Percentiles rank a stretch among this genome's conserved stretches.
These are phyloP conservation scores for Coreoperca whiteheadi DNA, from an alignment of 2,113 vertebrate genomes.

Conservation along the genomic window DNA sequence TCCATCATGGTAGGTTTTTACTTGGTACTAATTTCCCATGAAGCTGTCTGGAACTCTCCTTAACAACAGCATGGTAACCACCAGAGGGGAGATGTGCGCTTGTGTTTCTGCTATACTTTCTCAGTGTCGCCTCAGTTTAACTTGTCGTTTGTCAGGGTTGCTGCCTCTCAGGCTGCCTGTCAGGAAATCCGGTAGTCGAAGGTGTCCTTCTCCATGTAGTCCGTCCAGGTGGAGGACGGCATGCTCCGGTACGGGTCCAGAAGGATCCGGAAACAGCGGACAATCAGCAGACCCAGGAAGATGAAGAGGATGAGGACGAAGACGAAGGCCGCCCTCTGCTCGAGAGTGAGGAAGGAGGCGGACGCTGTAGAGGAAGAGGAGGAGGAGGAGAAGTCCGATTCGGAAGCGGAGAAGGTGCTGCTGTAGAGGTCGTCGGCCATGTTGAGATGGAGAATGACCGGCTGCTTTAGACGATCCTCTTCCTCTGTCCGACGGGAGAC, in stretches of 20 bases:
- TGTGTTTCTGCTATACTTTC: conserved; percentile 13
- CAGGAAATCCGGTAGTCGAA: conserved; percentile 86
- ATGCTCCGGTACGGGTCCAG: conserved; percentile 88
- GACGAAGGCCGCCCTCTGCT: conserved; percentile 85
- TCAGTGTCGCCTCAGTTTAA: conserved; percentile 33
- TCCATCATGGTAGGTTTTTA: background rate
- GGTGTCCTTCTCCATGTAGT: conserved; percentile 88
- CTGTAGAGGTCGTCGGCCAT: conserved; percentile 82
- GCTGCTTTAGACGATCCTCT: background rate
- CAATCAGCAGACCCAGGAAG: conserved; percentile 85
- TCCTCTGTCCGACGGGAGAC: background rate
- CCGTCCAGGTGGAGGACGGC: conserved; percentile 87
- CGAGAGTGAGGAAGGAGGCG: conserved; percentile 77
- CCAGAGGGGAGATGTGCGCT: conserved; percentile 8
- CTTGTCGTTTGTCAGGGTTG: conserved; percentile 12
- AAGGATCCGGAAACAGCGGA: conserved; percentile 87
- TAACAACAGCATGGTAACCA: background rate
- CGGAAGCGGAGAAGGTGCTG: conserved; percentile 81
- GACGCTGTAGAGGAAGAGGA: conserved; percentile 40
- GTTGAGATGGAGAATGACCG: conserved; percentile 18
- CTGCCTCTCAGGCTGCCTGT: conserved; percentile 76
- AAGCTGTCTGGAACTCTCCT: too few species aligned
- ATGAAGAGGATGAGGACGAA: conserved; percentile 87
- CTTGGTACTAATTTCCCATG: background rate
- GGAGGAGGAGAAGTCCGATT: conserved; percentile 51